Percentiles rank a stretch among this genome's conserved stretches.
Evolutionary conservation across 1,140 invertebrate genomes (phyloP).

Genomic region (Cydia amplana): DNA sequence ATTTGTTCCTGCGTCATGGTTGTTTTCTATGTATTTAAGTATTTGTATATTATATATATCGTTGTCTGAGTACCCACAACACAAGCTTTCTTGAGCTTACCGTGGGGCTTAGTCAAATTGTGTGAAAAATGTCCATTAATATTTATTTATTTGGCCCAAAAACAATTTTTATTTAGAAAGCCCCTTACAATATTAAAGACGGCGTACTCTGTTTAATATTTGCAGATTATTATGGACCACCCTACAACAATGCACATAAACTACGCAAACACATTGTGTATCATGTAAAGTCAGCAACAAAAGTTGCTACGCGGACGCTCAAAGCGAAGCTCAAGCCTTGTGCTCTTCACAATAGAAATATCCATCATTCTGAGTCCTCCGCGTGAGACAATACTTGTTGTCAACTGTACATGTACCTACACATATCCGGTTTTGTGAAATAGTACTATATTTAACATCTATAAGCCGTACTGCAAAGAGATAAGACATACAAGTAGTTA

Average conservation of each 20-base stretch:
- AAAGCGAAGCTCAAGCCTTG: not conserved
- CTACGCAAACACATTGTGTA: not conserved
- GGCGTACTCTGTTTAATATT: not conserved
- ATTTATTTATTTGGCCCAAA: too few species aligned
- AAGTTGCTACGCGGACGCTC: not conserved
- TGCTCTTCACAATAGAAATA: not conserved
- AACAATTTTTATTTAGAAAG: too few species aligned
- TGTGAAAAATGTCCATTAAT: too few species aligned
- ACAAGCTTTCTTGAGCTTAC: too few species aligned
- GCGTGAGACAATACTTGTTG: not conserved
- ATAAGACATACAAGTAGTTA: not conserved
- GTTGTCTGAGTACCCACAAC: too few species aligned
- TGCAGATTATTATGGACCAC: not conserved
- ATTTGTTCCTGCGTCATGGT: too few species aligned
- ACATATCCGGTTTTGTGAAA: not conserved
- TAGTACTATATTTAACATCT: not conserved
- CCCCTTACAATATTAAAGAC: not conserved
- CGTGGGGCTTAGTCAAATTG: too few species aligned
- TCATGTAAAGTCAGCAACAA: not conserved
- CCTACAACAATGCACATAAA: constrained; percentile 1
- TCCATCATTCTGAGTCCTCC: not conserved
- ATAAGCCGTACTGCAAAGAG: not conserved
- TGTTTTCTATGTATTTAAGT: too few species aligned
- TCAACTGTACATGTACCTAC: not conserved
- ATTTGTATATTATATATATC: too few species aligned